Evolutionary conservation across 1,140 invertebrate species (phyloP), one percentile per base, ranked within the genome.

Genomic region (Drosophila sucinea): DNA sequence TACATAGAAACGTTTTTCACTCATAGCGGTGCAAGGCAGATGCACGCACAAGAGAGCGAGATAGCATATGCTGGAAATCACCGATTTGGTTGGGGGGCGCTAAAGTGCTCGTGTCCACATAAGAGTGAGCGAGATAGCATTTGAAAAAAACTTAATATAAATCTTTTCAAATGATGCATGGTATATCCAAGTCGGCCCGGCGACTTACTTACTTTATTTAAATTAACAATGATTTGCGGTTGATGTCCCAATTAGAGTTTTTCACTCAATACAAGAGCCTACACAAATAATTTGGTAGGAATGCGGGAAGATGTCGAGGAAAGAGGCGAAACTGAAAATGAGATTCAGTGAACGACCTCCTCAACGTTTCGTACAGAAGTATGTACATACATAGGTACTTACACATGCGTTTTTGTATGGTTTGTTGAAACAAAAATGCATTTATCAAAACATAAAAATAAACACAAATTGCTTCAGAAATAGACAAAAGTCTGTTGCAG

Each of bases 361-460:
- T 27, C 81, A 38, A 70, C 60, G 78, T 71, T 66, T 71, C 32
- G 62, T 35, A 55, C 47, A 41, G 51, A 65, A 29, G n/a, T 67
- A 64, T 67, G 54, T 55, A 27, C 27, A 38, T 1, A 23, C 1
- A 47, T 23, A 38, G 35, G 35, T 38, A 47, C 44, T 0, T 47
- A 47, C 23, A 47, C 8, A 62, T 61, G 38, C 6, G 6, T 40
- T 61, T 61, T 40, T 27, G 33, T 44, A 47, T 54, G 57, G 65
- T 38, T 70, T 56, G 68, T 38, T 70, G 62, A 66, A 75, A 68
- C 44, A 67, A 61, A 87, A 89, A 87, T 89, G 77, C 85, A 87
- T 87, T 87, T 87, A 87, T 87, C 84, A 87, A 87, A 84, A 89
- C 85, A 87, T 90, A 87, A 87, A 87, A 87, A 87, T 87, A 87